phyloP scores from a whole-genome alignment of 2,113 vertebrate genomes.

The Tricholaema leucomelas region DNA sequence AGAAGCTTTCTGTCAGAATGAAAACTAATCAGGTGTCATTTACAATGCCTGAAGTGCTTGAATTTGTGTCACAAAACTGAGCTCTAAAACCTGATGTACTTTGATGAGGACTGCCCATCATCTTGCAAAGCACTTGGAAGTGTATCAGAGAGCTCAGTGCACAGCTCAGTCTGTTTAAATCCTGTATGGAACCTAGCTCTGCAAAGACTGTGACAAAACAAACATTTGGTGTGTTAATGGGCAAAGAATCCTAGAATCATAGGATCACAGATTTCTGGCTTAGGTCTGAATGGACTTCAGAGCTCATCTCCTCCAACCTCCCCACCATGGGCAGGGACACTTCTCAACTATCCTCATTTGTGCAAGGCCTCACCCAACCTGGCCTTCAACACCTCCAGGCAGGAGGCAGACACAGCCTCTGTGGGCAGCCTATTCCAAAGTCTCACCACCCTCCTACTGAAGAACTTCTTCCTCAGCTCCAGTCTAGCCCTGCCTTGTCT shows the following conservation, averaged over 20 bases:
- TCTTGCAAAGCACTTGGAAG: background rate
- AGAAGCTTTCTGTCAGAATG: background rate
- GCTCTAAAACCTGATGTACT: background rate
- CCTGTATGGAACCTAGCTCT: background rate
- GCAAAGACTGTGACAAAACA: background rate
- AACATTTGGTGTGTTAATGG: background rate
- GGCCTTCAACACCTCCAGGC: no score
- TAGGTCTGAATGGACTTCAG: no score
- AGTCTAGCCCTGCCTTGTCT: no score
- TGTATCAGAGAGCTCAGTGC: background rate
- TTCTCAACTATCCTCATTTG: no score
- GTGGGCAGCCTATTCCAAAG: no score
- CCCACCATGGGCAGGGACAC: no score
- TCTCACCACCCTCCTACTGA: no score
- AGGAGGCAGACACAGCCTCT: no score
- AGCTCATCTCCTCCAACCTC: no score
- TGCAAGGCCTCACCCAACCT: no score
- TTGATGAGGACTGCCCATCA: background rate
- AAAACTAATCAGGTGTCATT: background rate
- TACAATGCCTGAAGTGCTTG: background rate
- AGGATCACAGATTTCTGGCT: no score
- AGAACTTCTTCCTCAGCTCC: no score
- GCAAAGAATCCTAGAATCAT: background rate
- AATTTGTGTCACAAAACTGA: background rate
- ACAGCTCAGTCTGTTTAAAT: background rate